These are phyloP conservation scores for Chloroceryle amazona DNA, from an alignment of 2,797 vertebrate species.

Conservation along the genomic window DNA sequence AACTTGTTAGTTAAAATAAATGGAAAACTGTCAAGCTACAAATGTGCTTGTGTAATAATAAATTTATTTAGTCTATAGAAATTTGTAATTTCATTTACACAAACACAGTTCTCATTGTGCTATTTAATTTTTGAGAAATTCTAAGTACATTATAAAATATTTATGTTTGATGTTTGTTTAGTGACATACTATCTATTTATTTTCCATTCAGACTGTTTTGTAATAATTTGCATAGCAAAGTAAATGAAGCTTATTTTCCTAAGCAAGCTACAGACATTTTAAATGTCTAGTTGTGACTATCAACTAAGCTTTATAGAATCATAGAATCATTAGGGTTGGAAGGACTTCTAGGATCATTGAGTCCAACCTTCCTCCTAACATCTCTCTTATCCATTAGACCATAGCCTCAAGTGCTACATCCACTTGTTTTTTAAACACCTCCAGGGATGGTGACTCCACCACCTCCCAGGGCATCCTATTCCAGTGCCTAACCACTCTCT, in stretches of 20 bases:
- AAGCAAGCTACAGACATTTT: background rate
- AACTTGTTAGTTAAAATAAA: slow-evolving; percentile 24
- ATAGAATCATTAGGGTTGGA: too few relatives aligned
- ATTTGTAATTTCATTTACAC: background rate
- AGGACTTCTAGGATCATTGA: too few relatives aligned
- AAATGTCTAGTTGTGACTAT: background rate
- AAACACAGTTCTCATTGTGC: background rate
- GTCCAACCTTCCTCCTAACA: too few relatives aligned
- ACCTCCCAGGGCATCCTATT: too few relatives aligned
- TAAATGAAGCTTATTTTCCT: background rate
- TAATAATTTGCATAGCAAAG: background rate
- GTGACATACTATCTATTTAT: background rate
- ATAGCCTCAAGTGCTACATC: too few relatives aligned
- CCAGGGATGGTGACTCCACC: too few relatives aligned
- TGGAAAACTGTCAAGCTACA: background rate
- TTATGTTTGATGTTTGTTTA: background rate
- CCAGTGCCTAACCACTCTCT: too few relatives aligned
- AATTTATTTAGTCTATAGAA: background rate
- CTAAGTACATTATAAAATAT: background rate
- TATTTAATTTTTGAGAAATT: background rate
- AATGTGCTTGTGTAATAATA: background rate
- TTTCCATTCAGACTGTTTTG: background rate
- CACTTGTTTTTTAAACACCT: too few relatives aligned
- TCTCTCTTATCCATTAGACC: too few relatives aligned
- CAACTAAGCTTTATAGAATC: background rate